Evolutionary conservation across 2,888 invertebrate genomes (phyloP), one percentile per base, ranked within the genome.

Genomic region (Masnerella sp.): DNA sequence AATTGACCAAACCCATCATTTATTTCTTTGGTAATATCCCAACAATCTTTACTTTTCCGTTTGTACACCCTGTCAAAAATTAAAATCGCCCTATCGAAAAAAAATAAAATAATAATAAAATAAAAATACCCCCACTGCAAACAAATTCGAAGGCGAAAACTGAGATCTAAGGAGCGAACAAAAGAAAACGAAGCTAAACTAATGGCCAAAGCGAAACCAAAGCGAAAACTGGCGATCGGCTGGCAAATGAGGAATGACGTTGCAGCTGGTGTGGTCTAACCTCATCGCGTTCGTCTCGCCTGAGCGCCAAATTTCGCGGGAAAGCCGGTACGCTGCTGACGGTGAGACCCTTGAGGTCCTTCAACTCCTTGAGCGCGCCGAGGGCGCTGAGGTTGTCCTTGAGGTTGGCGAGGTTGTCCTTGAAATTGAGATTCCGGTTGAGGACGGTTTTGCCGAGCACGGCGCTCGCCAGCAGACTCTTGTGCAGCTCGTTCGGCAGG

Each of bases 401-500:
- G 17, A 86, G 76, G 75, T 84, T 83, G 49, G 81, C 83, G 59
- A 86, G 78, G 80, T 86, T 85, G 72, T 86, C 86, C 78, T 87
- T 85, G 74, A 87, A 83, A 73, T 82, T 84, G 64, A 85, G 81
- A 77, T 85, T 85, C 65, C 85, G 78, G 76, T 85, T 85, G 54
- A 85, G 79, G 69, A 86, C 87, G 75, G 83, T 88, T 84, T 86
- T 90, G 43, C 91, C 91, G 54, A 91, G 88, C 11, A 91, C 91
- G n/a, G 92, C 92, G 83, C 90, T 94, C 8, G 94, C 94, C 82
- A 95, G 88, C 74, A 95, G 90, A 81, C 92, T 94, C 87, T 94
- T 94, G 84, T 95, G 94, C 79, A 95, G 89, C 83, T 95, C 94
- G 61, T 93, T 92, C 7, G 94, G 94, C 74, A 94, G 88, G 52